phyloP scores from a whole-genome alignment of 2,113 vertebrate species.

The Microcebus murinus region DNA sequence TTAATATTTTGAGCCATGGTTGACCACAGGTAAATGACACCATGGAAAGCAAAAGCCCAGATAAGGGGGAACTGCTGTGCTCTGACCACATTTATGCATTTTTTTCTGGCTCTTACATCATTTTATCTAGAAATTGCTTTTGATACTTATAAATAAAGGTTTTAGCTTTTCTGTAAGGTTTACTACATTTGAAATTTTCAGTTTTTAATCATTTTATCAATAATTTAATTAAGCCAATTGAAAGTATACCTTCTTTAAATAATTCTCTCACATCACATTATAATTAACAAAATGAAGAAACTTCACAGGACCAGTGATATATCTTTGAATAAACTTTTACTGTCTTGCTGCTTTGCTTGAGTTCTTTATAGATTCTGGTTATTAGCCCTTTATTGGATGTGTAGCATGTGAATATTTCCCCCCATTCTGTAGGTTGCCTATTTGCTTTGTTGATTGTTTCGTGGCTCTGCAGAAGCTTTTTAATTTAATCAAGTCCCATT shows the following conservation, averaged over 20 bases:
- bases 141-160: slow-evolving; percentile 25
- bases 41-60: background rate
- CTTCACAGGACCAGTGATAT: background rate
- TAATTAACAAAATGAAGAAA: background rate
- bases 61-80: background rate
- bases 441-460: no score
- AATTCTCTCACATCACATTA: background rate
- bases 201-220: slow-evolving; percentile 67
- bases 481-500: no score
- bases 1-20: background rate
- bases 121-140: slow-evolving; percentile 68
- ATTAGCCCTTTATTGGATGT: no score
- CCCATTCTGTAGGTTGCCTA: no score
- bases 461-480: no score
- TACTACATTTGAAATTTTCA: slow-evolving; percentile 52
- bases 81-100: slow-evolving; percentile 4
- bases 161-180: slow-evolving; percentile 51
- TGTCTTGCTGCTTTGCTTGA: no score
- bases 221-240: slow-evolving; percentile 57
- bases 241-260: slow-evolving; percentile 12
- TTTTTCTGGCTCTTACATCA: slow-evolving; percentile 57
- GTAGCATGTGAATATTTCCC: no score
- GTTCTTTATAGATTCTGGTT: no score
- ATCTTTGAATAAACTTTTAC: slow-evolving; percentile 42
- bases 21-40: background rate